Conservation (phyloP, 2,113 vertebrate genomes). For the Tychaedon coryphoeus region DNA sequence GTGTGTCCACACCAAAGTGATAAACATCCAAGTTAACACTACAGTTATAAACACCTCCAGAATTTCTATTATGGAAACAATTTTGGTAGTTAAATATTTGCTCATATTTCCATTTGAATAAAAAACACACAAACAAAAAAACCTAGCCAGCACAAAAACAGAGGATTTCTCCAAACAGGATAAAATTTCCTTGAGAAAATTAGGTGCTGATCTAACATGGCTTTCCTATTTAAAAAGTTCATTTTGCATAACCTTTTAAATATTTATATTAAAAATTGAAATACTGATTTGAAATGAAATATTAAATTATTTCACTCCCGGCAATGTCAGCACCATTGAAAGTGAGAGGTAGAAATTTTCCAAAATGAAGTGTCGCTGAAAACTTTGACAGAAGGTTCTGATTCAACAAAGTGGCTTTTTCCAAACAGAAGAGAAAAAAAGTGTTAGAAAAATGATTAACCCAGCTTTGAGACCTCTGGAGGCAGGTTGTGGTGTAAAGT, state of each 20-base stretch:
- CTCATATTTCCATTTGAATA: background rate
- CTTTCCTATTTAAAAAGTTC: background rate
- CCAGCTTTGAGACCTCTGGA: background rate
- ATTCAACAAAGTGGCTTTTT: background rate
- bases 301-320: background rate
- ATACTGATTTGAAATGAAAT: background rate
- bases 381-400: background rate
- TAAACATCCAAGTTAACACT: background rate
- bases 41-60: rapidly evolving
- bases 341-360: background rate
- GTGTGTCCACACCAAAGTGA: background rate
- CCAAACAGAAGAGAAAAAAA: background rate
- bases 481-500: background rate
- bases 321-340: background rate
- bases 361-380: background rate
- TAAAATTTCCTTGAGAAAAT: background rate
- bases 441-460: background rate
- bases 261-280: background rate
- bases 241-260: background rate
- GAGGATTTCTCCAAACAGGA: background rate
- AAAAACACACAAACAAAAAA: background rate
- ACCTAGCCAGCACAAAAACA: rapidly evolving
- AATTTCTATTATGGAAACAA: background rate
- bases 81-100: background rate
- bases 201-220: background rate